Conservation (phyloP, 2,797 vertebrate genomes). For the Pampus argenteus region DNA sequence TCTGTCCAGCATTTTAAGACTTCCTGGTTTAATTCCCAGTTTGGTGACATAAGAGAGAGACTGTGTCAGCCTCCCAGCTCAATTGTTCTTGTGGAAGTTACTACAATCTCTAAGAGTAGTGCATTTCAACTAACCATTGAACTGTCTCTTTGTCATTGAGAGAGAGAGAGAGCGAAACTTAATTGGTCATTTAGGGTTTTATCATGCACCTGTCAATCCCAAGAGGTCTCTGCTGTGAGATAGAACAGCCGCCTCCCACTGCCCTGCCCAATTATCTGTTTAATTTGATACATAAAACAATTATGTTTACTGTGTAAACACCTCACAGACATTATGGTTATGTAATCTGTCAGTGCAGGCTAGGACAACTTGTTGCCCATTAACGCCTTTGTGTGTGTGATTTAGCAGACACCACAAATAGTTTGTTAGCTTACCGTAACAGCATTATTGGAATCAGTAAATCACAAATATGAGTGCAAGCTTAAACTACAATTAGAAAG, state of each 20-base stretch:
- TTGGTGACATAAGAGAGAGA: background rate
- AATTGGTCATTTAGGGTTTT: background rate
- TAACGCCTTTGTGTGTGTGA: constrained; percentile 19
- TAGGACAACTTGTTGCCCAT: background rate
- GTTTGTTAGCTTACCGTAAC: constrained; percentile 15
- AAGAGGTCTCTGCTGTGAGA: background rate
- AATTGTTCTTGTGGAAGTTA: background rate
- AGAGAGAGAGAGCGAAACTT: too few species aligned
- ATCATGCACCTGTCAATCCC: background rate
- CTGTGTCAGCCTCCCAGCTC: background rate
- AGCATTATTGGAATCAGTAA: constrained; percentile 9
- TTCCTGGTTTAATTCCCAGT: background rate
- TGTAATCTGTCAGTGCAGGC: constrained; percentile 1
- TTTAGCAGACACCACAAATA: constrained; percentile 11
- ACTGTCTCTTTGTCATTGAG: too few species aligned
- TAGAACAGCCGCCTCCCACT: background rate
- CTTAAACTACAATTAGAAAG: background rate
- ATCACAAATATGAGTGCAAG: background rate
- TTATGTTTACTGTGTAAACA: constrained; percentile 70
- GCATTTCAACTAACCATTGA: background rate
- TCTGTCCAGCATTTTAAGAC: too few species aligned
- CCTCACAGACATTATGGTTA: constrained; percentile 14
- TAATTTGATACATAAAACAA: constrained; percentile 22
- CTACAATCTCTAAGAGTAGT: background rate
- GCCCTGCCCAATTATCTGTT: constrained; percentile 13